Base-by-base conservation (phyloP, 2,113 vertebrate species). In the Toxotes chatareus region DNA sequence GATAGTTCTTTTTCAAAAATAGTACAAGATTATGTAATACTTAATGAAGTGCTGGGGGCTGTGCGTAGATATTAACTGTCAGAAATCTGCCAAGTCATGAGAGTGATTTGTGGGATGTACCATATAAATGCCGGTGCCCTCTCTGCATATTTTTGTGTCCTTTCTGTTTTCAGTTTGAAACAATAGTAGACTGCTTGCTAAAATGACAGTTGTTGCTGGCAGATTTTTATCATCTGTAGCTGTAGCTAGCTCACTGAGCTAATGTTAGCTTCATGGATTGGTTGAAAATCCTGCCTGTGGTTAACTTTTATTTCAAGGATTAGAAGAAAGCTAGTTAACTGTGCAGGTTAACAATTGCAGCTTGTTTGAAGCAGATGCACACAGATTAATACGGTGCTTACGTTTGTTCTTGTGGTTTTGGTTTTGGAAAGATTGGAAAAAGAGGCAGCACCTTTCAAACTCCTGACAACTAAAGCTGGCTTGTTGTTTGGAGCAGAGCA, bases 1-100 rank as follows among this genome's bases (percentile, higher is more conserved):
- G 70, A 66, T 59, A 1, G 61, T 5, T 72, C 17, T 13, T 21
- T 66, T 51, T 64, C 44, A 69, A 49, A 82, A 65, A 75, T 47
- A 64, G 62, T 6, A 13, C 12, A 13, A 19, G 7, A 53, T 78
- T 61, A 56, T 64, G 31, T 36, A 72, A 75, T 27, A 44, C 3
- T 0, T 19, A 31, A 70, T 85, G 38, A 76, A 21, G 4, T 74
- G 23, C 66, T 27, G 0, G 1, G 13, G 6, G 21, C 31, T 59
- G 0, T 42, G 56, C 4, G 16, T 27, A 61, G 21, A 63, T 65
- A 61, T 79, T 5, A 38, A 27, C 32, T 19, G 21, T 65, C 21
- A 79, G 23, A 79, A 66, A 56, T 49, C 7, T 73, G 62, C 34
- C 21, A 13, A 73, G 46, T 71, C 36, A 67, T n/a, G 1, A 19